Base-by-base conservation (phyloP, 2,113 vertebrate species). In the Meleagris gallopavo region DNA sequence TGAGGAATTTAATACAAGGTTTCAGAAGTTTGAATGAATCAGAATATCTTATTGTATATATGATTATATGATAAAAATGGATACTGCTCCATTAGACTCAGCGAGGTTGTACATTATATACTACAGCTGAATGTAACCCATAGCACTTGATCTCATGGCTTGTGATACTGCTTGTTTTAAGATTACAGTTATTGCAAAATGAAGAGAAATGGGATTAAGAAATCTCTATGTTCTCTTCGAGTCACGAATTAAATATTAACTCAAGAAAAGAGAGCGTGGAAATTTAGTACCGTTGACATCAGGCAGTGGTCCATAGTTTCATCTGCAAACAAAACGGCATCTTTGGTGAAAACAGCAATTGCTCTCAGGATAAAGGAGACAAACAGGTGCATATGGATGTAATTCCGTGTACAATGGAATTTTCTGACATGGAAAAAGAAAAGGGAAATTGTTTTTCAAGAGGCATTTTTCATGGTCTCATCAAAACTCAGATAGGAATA, bases 361-460 rank as follows among this genome's bases (percentile, higher is more conserved):
- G 98, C 98, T 71, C 98, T 97, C 96, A 99, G 91, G 92, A 99
- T 97, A 57, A 99, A 99, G 58, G 99, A 99, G 46, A 98, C 94
- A 96, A 99, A 99, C n/a, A 99, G 96, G 97, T 99, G 98, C 97
- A 99, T 97, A 93, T 99, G 99, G 96, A 99, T 99, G 96, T 98
- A 99, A 95, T 99, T 99, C 88, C 98, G 98, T 38, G 98, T 98
- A 64, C 99, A 99, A 94, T 97, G 98, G 93, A 99, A 98, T 94
- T 99, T 99, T 81, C 99, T 99, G 96, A 38, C 60, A 40, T 24
- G 22, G 48, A 83, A 86, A 94, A 62, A 81, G 36, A 84, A 80
- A 72, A 86, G 0, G 55, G 41, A 62, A 58, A 4, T 54, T 18
- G 8, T 7, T 66, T 71, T 55, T 61, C 18, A 21, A 41, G 5